Evolutionary conservation across 2,888 invertebrate genomes (phyloP).

Genomic region (Lacanobia oleracea): DNA sequence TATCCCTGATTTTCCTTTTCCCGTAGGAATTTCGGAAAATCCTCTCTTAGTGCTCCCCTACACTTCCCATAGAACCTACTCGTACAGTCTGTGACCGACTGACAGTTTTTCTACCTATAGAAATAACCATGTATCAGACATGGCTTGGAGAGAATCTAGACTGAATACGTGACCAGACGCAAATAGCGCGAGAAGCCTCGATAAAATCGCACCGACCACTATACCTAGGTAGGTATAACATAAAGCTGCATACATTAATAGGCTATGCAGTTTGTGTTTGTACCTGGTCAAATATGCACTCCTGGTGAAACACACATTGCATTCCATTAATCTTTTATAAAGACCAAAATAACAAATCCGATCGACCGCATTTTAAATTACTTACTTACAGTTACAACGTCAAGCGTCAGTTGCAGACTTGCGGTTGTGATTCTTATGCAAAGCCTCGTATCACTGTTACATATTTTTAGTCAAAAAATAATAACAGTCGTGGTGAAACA

Average conservation of each 20-base stretch:
- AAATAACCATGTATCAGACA: constrained; percentile 29
- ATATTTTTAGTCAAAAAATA: constrained; percentile 2
- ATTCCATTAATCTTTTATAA: neutral
- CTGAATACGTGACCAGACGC: constrained; percentile 59
- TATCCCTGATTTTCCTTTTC: too few species aligned
- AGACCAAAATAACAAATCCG: constrained; percentile 13
- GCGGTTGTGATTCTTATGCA: neutral
- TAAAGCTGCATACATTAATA: constrained; percentile 39
- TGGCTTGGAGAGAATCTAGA: constrained; percentile 36
- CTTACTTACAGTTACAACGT: neutral
- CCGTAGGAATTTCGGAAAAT: too few species aligned
- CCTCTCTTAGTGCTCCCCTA: too few species aligned
- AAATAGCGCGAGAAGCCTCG: constrained; percentile 38
- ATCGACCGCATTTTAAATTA: too few species aligned
- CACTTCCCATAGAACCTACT: too few species aligned
- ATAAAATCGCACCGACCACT: constrained; percentile 40
- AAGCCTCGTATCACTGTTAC: neutral
- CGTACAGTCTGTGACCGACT: too few species aligned
- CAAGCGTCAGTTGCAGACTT: constrained; percentile 13
- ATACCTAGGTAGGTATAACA: neutral
- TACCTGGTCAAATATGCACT: constrained; percentile 1
- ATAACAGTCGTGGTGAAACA: too few species aligned
- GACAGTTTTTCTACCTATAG: constrained; percentile 8
- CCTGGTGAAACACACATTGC: neutral
- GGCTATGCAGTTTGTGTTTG: constrained; percentile 17